These are phyloP conservation scores for Augochlora pura DNA, from an alignment of 1,140 invertebrate genomes.

Conservation along the genomic window DNA sequence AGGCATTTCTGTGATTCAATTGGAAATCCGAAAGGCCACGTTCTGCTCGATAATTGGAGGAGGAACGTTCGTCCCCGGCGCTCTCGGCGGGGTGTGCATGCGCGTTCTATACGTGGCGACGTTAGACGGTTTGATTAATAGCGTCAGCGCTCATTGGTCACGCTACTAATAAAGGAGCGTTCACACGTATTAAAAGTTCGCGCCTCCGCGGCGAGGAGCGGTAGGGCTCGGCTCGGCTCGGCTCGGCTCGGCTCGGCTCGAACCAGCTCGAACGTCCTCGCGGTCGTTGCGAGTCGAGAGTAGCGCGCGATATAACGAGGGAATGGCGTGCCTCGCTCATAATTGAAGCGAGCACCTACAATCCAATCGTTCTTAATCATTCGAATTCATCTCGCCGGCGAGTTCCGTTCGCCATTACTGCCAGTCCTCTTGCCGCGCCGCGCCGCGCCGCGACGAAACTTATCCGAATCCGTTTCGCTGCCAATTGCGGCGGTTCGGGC, in stretches of 20 bases:
- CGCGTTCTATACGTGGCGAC: slow-evolving; percentile 32
- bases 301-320: slow-evolving; percentile 75
- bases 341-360: slow-evolving; percentile 76
- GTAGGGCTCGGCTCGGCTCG: slow-evolving; percentile 44
- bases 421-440: slow-evolving; percentile 36
- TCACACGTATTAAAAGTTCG: slow-evolving; percentile 77
- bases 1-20: background rate
- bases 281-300: slow-evolving; percentile 46
- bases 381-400: slow-evolving; percentile 73
- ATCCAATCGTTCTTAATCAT: slow-evolving; percentile 79
- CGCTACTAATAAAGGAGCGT: slow-evolving; percentile 79
- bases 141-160: slow-evolving; percentile 77
- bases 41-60: slow-evolving; percentile 13
- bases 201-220: slow-evolving; percentile 51
- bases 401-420: slow-evolving; percentile 57
- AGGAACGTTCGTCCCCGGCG: slow-evolving; percentile 15
- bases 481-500: background rate
- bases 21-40: background rate
- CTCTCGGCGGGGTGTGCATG: slow-evolving; percentile 6
- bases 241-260: slow-evolving; percentile 25
- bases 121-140: slow-evolving; percentile 79
- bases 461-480: slow-evolving; percentile 30
- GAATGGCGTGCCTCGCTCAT: slow-evolving; percentile 76
- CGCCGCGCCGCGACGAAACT: slow-evolving; percentile 49
- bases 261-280: slow-evolving; percentile 29